phyloP scores from a whole-genome alignment of 2,113 vertebrate species.

The Cyphomyrus plagiostoma region DNA sequence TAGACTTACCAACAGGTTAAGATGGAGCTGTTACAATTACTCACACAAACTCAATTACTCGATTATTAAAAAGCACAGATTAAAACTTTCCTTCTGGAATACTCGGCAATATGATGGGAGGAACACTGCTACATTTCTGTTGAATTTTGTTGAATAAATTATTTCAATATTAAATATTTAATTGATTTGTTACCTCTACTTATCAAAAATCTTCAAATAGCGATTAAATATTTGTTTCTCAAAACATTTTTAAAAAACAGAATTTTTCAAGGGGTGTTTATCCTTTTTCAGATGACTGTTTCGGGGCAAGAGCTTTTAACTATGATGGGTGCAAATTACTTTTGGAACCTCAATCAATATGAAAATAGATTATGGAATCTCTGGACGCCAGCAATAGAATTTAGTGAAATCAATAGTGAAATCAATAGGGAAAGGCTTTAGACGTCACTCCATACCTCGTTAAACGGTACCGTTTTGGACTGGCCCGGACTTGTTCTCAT shows the following conservation, averaged over 20 bases:
- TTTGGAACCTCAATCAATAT: neutral
- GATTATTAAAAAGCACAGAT: neutral
- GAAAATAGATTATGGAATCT: neutral
- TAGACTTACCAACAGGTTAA: neutral
- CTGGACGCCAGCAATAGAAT: neutral
- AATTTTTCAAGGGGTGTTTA: neutral
- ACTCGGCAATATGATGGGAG: neutral
- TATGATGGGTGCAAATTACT: neutral
- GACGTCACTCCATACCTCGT: conserved; percentile 64
- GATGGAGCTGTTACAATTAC: neutral
- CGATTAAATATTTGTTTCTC: neutral
- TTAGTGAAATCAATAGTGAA: neutral
- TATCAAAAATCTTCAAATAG: neutral
- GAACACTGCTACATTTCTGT: neutral
- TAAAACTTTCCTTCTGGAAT: neutral
- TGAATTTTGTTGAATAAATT: neutral
- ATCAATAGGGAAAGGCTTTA: neutral
- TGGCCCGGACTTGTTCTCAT: conserved; percentile 25
- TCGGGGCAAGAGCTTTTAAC: neutral
- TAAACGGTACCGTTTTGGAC: conserved; percentile 53
- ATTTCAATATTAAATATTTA: neutral
- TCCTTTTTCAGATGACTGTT: neutral
- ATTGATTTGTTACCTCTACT: neutral
- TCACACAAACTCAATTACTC: neutral
- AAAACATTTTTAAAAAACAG: neutral